Base-by-base conservation (phyloP, 92 coral and sea anemone genomes). In the Zoanthus gigantus region DNA sequence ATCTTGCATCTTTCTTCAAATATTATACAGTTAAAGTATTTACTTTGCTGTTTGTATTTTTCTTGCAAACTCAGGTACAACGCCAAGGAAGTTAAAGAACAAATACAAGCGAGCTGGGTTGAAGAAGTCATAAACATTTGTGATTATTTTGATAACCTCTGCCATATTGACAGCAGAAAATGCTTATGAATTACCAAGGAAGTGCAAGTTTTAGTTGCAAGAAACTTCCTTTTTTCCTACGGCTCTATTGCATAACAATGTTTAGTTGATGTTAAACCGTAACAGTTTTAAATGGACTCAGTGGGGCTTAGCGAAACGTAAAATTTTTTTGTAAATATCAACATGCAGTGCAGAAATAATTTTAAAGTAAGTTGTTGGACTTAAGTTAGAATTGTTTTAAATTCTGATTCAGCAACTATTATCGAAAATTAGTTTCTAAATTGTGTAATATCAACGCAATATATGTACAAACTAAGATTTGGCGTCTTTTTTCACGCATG, bases 401-500 rank as follows among this genome's bases (percentile, higher is more conserved):
- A 45, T 66, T 66, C 42, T 28, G 18, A 46, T 23, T 7, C 60
- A 45, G 31, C 56, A 63, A 71, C 28, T 60, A 15, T 81, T 45
- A 29, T 29, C 23, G 74, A 63, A 32, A 44, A 44, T 9, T 12
- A 18, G 9, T 46, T 65, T 81, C 56, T 81, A 46, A 81, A 81
- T 66, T 66, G 74, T 66, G 85, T 50, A 81, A 76, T 53, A 6
- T 53, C 67, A 48, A 32, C 15, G 3, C 16, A 23, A 45, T 54
- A 37, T 84, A 37, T 37, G 68, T 31, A 78, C 77, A 56, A 77
- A 77, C 53, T 23, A 29, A 30, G 67, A 56, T 10, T 18, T 76
- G 53, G 96, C 96, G 96, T 94, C 96, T 46, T 79, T 94, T 94
- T 94, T 87, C 88, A 94, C 72, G 96, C 76, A 82, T 92, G 89